phyloP scores from a whole-genome alignment of 2,113 vertebrate species.

The Chaetodon trifascialis region DNA sequence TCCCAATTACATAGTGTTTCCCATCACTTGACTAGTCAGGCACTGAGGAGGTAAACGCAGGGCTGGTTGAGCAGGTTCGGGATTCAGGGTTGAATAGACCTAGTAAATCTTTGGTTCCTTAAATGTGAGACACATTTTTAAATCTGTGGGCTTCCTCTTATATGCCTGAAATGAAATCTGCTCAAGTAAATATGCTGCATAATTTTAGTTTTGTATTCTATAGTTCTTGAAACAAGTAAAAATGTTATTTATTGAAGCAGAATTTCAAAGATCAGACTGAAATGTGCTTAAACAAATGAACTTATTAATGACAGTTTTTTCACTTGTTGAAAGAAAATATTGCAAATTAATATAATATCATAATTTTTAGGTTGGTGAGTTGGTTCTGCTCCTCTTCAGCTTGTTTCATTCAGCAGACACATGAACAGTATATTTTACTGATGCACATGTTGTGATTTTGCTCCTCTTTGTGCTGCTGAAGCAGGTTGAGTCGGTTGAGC shows the following conservation, averaged over 20 bases:
- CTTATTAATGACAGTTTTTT: neutral
- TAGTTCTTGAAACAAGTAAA: neutral
- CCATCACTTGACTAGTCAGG: neutral
- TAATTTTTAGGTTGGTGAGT: neutral
- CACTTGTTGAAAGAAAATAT: neutral
- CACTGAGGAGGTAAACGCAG: neutral
- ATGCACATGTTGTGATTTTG: neutral
- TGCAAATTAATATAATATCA: neutral
- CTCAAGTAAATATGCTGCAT: neutral
- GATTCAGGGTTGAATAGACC: neutral
- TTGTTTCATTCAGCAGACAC: neutral
- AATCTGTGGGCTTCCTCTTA: neutral
- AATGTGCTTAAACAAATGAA: no score
- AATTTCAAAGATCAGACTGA: neutral
- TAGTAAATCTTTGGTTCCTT: neutral
- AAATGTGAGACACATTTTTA: neutral
- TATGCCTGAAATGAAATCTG: neutral
- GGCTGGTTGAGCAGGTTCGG: neutral
- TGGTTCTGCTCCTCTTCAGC: neutral
- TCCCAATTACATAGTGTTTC: neutral
- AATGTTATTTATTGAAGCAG: neutral
- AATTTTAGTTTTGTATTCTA: neutral
- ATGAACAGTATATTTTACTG: neutral
- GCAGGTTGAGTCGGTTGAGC: neutral
- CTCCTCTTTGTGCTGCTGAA: neutral